phyloP scores from a whole-genome alignment of 2,113 vertebrate species.

The Sceloporus tristichus region DNA sequence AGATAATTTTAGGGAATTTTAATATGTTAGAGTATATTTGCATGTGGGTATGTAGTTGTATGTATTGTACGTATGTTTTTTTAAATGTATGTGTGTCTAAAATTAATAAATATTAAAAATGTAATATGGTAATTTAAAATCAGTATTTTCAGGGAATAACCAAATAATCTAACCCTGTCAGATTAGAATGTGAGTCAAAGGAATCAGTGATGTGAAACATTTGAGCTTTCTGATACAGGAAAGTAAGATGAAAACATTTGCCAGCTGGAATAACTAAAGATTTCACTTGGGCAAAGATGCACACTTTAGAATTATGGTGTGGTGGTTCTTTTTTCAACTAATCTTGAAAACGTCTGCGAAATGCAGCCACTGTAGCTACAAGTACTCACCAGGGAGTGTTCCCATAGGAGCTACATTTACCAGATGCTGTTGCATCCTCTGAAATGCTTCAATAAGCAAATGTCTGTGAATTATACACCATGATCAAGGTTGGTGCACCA shows the following conservation, averaged over 20 bases:
- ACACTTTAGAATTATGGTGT: background rate
- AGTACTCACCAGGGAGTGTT: background rate
- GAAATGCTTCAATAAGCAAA: slow-evolving; percentile 7
- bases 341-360: background rate
- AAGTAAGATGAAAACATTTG: background rate
- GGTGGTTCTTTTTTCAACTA: background rate
- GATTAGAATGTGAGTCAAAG: background rate
- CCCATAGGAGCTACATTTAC: background rate
- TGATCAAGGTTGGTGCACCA: background rate
- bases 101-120: background rate
- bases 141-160: background rate
- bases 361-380: background rate
- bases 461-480: background rate
- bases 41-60: too few relatives aligned
- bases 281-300: background rate
- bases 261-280: background rate
- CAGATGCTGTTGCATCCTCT: slow-evolving; percentile 13
- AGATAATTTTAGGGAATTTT: too few relatives aligned
- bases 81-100: too few relatives aligned
- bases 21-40: too few relatives aligned
- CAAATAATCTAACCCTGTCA: background rate
- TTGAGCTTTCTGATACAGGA: background rate
- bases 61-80: too few relatives aligned
- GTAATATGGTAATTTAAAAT: background rate
- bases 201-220: background rate